Evolutionary conservation across 2,113 vertebrate species (phyloP).

Genomic region (Pardalotus punctatus): DNA sequence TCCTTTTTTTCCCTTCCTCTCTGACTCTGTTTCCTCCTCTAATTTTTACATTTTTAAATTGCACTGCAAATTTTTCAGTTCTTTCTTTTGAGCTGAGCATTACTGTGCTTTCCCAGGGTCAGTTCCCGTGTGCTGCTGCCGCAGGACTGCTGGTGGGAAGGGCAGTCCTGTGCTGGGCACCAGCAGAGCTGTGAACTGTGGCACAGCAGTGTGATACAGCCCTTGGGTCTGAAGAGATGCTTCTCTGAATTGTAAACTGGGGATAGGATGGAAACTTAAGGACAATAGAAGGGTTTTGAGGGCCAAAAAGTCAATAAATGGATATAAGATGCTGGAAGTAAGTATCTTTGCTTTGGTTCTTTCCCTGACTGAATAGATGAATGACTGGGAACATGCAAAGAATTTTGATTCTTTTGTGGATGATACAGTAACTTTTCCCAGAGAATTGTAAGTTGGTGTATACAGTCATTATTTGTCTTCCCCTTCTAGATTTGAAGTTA

Average conservation of each 20-base stretch:
- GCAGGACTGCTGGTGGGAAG: background rate
- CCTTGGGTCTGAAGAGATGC: background rate
- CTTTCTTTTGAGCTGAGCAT: background rate
- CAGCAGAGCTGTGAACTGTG: background rate
- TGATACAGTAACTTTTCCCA: background rate
- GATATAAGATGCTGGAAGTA: background rate
- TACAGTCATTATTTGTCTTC: background rate
- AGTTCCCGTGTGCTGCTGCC: background rate
- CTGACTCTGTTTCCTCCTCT: background rate
- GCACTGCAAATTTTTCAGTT: background rate
- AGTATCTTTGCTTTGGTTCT: background rate
- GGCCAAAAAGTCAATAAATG: background rate
- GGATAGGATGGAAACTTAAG: background rate
- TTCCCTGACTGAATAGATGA: background rate
- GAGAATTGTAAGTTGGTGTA: background rate
- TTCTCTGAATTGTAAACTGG: background rate
- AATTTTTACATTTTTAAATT: background rate
- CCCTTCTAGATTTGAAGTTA: background rate
- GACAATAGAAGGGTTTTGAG: background rate
- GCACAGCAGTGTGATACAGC: background rate
- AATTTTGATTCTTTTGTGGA: background rate
- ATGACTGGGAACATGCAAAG: background rate
- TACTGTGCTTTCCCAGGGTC: background rate
- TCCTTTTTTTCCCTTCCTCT: background rate
- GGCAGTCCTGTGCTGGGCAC: background rate